Percentiles rank a stretch among this genome's conserved stretches.
Conservation (phyloP, 2,797 vertebrate genomes). For the Halcyon smyrnensis region DNA sequence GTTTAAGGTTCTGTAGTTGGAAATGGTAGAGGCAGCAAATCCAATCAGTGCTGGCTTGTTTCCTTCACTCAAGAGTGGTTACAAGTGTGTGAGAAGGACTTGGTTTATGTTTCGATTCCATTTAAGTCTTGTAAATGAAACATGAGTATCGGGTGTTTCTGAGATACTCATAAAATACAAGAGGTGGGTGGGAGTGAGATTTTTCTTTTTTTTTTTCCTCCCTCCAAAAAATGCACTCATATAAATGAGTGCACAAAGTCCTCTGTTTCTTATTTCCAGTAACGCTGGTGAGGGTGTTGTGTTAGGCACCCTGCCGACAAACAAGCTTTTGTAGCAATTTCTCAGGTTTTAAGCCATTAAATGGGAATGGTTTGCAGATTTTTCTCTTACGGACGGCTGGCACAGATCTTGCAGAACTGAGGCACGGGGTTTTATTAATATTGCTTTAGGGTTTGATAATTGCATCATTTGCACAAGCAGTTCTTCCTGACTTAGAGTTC, state of each 20-base stretch:
- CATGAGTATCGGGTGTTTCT: neutral
- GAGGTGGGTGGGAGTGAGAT: neutral
- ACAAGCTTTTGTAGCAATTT: neutral
- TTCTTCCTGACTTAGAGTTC: neutral
- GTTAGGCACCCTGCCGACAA: neutral
- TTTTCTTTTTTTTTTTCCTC: too few species aligned
- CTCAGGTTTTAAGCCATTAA: neutral
- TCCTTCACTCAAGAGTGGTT: neutral
- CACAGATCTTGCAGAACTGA: neutral
- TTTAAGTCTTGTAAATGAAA: neutral
- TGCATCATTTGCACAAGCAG: neutral
- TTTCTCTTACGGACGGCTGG: neutral
- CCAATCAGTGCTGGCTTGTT: neutral
- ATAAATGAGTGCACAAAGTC: neutral
- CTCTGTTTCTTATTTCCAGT: slow-evolving; percentile 19
- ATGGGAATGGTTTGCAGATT: neutral
- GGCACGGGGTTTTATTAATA: neutral
- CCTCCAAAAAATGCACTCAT: neutral
- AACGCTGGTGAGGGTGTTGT: neutral
- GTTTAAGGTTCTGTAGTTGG: neutral
- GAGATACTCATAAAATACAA: neutral
- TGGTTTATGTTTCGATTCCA: neutral
- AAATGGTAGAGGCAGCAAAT: neutral
- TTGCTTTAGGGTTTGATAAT: neutral
- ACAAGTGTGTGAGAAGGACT: neutral